These are phyloP conservation scores for Muraenolepis orangiensis DNA, from an alignment of 2,797 vertebrate species.

Conservation along the genomic window DNA sequence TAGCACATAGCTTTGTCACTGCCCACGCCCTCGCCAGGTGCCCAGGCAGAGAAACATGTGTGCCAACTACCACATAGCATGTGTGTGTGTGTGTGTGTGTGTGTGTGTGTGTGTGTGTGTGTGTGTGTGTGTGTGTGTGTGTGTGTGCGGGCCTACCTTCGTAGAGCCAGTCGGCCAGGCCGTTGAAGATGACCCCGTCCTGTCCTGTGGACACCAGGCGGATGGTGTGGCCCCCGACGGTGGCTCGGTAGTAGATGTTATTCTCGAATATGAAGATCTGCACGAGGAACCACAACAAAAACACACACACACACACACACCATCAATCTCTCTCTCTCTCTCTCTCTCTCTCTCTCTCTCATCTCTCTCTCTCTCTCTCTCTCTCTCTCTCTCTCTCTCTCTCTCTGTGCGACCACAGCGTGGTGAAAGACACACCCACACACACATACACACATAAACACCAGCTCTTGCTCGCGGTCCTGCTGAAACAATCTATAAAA, in stretches of 20 bases:
- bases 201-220: conserved; percentile 92
- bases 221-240: conserved; percentile 85
- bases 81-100: not conserved
- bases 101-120: not conserved
- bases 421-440: too few species aligned
- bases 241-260: conserved; percentile 95
- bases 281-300: conserved; percentile 7
- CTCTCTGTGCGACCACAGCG: not conserved
- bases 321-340: not conserved
- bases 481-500: not conserved
- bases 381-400: not conserved
- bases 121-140: not conserved
- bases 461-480: not conserved
- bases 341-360: not conserved
- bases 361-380: not conserved
- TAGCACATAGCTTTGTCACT: not conserved
- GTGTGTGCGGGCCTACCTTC: conserved; percentile 78
- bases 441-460: not conserved
- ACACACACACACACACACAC: not conserved
- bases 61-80: not conserved
- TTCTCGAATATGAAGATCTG: conserved; percentile 99
- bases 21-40: not conserved
- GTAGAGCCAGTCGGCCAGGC: conserved; percentile 95
- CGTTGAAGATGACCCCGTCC: conserved; percentile 92
- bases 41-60: not conserved